Evolutionary conservation across 1,140 invertebrate genomes (phyloP), one percentile per base, ranked within the genome.

Genomic region (Eupristina koningsbergeri): DNA sequence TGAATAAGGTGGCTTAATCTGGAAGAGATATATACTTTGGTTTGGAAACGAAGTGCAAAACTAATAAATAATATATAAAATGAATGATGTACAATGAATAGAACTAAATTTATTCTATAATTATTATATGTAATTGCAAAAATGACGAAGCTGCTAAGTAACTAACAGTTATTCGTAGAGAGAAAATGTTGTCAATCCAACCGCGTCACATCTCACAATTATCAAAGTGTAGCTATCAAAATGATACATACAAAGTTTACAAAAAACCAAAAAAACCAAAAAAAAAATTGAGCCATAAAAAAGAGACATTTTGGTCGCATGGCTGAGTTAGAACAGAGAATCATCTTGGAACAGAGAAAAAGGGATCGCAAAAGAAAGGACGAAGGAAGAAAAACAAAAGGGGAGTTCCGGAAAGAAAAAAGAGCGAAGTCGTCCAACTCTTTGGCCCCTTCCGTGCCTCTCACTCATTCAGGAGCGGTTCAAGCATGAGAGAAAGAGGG

Each of bases 381-480:
- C 39, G 29, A 50, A 7, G 73, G 26, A 34, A 47, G 58, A 53
- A 36, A 53, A 34, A 53, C n/a, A 75, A n/a, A 77, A 61, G 31
- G 22, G 2, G 29, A 53, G 73, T 39, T 39, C 19, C 50, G 53
- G 53, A 36, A 53, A 77, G 0, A 34, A 53, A 67, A 50, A 74
- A 34, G 39, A 73, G 47, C 34, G 5, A 47, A 81, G 69, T 74
- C 69, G 80, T 45, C 36, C 71, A 81, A 63, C 71, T 81, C 53
- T 81, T 61, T 73, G n/a, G 34, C 22, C 45, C 31, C 77, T 47
- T 47, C 77, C 67, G 67, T 71, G 22, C 36, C 61, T 36, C 50
- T 31, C 63, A 79, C 69, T 79, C 77, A 69, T 67, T 36, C 77
- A 67, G 41, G 41, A 50, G 39, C 76, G 39, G n/a, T n/a, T 79